Conservation (phyloP, 2,113 vertebrate genomes). For the Speoplatyrhinus poulsoni region DNA sequence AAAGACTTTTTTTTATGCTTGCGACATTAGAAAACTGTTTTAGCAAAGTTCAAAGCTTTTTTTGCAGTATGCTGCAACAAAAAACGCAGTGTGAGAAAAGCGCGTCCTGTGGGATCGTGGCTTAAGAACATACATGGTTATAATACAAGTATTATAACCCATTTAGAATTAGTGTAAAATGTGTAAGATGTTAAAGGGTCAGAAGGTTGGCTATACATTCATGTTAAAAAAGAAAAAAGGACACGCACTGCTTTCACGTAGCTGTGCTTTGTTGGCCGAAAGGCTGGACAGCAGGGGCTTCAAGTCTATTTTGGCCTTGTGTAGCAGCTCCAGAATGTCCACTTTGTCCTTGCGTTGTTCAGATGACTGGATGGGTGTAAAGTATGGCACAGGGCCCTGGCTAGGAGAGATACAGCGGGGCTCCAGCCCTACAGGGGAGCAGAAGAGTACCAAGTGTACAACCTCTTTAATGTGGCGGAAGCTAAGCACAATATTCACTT, state of each 20-base stretch:
- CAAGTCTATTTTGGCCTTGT: conserved; percentile 97
- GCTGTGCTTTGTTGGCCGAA: conserved; percentile 94
- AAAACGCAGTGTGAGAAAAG: too few species aligned
- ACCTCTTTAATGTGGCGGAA: not conserved
- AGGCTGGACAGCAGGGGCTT: conserved; percentile 95
- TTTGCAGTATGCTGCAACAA: too few species aligned
- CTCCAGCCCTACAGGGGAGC: conserved; percentile 79
- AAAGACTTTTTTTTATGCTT: too few species aligned
- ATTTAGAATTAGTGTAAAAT: too few species aligned
- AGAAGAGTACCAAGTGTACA: not conserved
- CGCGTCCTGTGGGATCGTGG: too few species aligned
- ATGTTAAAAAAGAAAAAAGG: not conserved
- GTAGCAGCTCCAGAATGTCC: conserved; percentile 95
- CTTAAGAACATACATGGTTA: too few species aligned
- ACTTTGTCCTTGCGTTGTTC: conserved; percentile 94
- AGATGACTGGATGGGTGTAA: conserved; percentile 89
- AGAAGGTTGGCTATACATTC: not conserved
- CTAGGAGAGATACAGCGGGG: conserved; percentile 84
- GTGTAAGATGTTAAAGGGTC: too few species aligned
- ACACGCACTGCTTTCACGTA: conserved; percentile 94
- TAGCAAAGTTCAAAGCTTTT: too few species aligned
- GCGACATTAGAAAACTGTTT: too few species aligned
- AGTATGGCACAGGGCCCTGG: conserved; percentile 88
- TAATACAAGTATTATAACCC: too few species aligned
- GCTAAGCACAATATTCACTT: too few species aligned